These are phyloP conservation scores for Halictus rubicundus DNA, from an alignment of 1,140 invertebrate species.

Conservation along the genomic window DNA sequence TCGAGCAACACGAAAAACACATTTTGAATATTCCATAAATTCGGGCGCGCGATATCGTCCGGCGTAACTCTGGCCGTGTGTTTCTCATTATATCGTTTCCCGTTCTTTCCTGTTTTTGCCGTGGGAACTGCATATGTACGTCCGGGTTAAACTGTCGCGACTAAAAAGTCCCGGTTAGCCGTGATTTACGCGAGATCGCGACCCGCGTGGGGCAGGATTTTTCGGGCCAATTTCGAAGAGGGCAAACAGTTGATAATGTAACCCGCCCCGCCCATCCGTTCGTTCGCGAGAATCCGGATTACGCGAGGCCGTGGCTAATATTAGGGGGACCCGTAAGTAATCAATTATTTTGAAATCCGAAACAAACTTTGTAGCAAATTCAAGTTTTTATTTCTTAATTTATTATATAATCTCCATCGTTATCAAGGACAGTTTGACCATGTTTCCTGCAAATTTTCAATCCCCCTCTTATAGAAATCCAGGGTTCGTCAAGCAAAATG, in stretches of 20 bases:
- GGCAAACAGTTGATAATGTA: constrained; percentile 2
- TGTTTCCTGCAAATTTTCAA: too few relatives aligned
- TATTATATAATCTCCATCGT: too few relatives aligned
- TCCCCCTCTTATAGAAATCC: too few relatives aligned
- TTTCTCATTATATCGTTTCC: background rate
- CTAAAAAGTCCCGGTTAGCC: background rate
- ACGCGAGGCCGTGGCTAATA: too few relatives aligned
- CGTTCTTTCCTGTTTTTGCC: background rate
- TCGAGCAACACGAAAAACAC: background rate
- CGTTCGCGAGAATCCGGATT: background rate
- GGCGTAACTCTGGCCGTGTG: background rate
- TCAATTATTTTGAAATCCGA: too few relatives aligned
- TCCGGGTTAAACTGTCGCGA: background rate
- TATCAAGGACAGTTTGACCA: too few relatives aligned
- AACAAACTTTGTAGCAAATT: too few relatives aligned
- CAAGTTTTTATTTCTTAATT: too few relatives aligned
- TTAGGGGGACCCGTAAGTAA: too few relatives aligned
- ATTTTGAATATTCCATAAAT: constrained; percentile 15
- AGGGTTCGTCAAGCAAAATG: too few relatives aligned
- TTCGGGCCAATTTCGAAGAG: background rate
- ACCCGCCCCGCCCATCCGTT: background rate
- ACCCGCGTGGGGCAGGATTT: background rate
- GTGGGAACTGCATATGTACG: background rate
- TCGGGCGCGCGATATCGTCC: background rate
- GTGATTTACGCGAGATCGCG: background rate